Base-by-base conservation (phyloP, 2,113 vertebrate genomes). In the Myanophis thanlyinensis region DNA sequence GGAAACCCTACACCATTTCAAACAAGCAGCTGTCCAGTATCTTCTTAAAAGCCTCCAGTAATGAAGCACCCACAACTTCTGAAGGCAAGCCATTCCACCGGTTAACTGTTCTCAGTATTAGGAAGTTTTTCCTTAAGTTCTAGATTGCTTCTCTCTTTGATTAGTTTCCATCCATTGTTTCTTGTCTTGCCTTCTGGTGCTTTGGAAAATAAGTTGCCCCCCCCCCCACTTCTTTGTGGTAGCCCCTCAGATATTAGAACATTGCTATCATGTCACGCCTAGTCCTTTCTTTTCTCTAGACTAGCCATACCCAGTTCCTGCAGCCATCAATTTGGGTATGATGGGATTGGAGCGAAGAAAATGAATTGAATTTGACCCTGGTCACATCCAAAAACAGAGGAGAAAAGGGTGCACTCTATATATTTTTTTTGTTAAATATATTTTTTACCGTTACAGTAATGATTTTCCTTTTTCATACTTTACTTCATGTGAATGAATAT, bases 391-490 rank as follows among this genome's bases (percentile, higher is more conserved):
- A 67, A 67, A 67, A 67, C 62, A 67, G 4, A 67, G 12, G 12
- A 30, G 62, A 15, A 67, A n/a, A 12, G 62, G 59, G 12, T 67
- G 12, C 30, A 13, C 30, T 67, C 11, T 67, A 5, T 51, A 51
- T 51, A n/a, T 67, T n/a, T 67, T 54, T 12, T n/a, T 67, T 67
- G 30, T 13, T n/a, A 15, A 67, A 15, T n/a, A 13, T 59, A 59
- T 59, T 67, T 67, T 67, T 12, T 67, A n/a, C 30, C 11, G 18
- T 35, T 40, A 80, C 35, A 40, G 6, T 80, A 87, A 89, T 90
- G 6, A 94, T 89, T 46, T 88, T 25, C 91, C 93, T 95, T 92
- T 94, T 85, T 47, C 4, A 51, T 53, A 15, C n/a, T 46, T 10
- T 47, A 80, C n/a, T 92, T 91, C 12, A 93, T 52, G 44, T 46